Percentiles rank a stretch among this genome's conserved stretches.
Conservation (phyloP, 2,888 invertebrate species). For the Aleiodes testaceus region DNA sequence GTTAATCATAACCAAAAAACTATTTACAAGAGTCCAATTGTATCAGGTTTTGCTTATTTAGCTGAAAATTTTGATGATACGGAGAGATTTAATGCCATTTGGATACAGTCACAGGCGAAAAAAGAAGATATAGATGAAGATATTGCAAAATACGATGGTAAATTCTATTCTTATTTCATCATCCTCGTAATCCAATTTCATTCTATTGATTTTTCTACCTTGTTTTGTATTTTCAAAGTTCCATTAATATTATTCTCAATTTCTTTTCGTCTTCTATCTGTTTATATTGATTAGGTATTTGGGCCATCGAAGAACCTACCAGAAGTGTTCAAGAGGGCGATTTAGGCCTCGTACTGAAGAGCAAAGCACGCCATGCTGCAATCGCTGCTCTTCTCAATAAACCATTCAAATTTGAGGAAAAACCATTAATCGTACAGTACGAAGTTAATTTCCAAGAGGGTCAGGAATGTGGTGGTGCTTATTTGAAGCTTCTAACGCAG, state of each 20-base stretch:
- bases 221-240: neutral
- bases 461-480: slow-evolving; percentile 99
- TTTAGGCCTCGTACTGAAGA: slow-evolving; percentile 89
- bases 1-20: slow-evolving; percentile 44
- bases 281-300: slow-evolving; percentile 73
- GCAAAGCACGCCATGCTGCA: slow-evolving; percentile 97
- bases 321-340: slow-evolving; percentile 88
- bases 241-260: neutral
- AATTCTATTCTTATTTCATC: no score
- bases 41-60: slow-evolving; percentile 79
- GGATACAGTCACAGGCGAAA: slow-evolving; percentile 93
- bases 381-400: slow-evolving; percentile 85
- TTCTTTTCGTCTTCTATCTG: neutral
- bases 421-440: slow-evolving; percentile 93
- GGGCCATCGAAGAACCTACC: slow-evolving; percentile 83
- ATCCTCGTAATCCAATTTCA: no score
- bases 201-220: no score
- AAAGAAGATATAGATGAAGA: slow-evolving; percentile 91
- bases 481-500: slow-evolving; percentile 91
- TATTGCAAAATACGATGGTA: slow-evolving; percentile 95
- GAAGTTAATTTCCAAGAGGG: slow-evolving; percentile 96
- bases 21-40: slow-evolving; percentile 82
- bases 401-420: slow-evolving; percentile 88
- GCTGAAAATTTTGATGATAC: slow-evolving; percentile 91
- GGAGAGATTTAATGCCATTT: slow-evolving; percentile 82